Conservation (phyloP, 1,140 invertebrate genomes). For the Drosophila tropicalis region DNA sequence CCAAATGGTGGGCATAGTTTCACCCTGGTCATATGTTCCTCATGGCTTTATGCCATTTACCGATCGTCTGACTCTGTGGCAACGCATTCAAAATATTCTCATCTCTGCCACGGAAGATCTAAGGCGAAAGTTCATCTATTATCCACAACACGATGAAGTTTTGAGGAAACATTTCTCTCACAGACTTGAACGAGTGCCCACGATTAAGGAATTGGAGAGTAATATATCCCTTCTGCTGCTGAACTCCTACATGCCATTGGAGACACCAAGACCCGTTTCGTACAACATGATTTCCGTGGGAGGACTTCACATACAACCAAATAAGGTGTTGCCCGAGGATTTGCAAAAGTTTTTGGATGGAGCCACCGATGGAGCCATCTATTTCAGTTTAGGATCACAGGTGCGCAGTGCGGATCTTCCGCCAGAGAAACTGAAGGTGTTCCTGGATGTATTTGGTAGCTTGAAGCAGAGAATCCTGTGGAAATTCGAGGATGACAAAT, state of each 20-base stretch:
- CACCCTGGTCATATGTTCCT: slow-evolving; percentile 78
- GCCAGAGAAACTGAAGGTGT: slow-evolving; percentile 81
- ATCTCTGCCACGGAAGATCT: slow-evolving; percentile 48
- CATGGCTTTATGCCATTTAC: slow-evolving; percentile 60
- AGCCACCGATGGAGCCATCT: slow-evolving; percentile 85
- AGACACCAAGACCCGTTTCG: slow-evolving; percentile 80
- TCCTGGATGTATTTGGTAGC: slow-evolving; percentile 84
- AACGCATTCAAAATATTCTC: slow-evolving; percentile 76
- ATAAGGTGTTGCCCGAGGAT: slow-evolving; percentile 76
- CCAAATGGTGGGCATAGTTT: slow-evolving; percentile 65
- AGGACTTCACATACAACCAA: slow-evolving; percentile 84
- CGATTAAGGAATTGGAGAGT: slow-evolving; percentile 83
- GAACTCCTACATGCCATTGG: slow-evolving; percentile 83
- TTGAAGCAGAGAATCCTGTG: slow-evolving; percentile 86
- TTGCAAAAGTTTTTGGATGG: slow-evolving; percentile 78
- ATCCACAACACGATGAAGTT: slow-evolving; percentile 68
- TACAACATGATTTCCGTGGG: slow-evolving; percentile 84
- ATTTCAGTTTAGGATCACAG: slow-evolving; percentile 84
- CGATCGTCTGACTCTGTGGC: slow-evolving; percentile 73
- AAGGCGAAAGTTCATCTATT: slow-evolving; percentile 53
- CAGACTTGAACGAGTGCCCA: slow-evolving; percentile 57
- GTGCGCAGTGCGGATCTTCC: slow-evolving; percentile 79
- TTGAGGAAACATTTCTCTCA: slow-evolving; percentile 69
- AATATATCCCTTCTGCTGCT: slow-evolving; percentile 84
- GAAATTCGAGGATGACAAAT: slow-evolving; percentile 85